Conservation (phyloP, 1,140 invertebrate species). For the Venturia canescens region DNA sequence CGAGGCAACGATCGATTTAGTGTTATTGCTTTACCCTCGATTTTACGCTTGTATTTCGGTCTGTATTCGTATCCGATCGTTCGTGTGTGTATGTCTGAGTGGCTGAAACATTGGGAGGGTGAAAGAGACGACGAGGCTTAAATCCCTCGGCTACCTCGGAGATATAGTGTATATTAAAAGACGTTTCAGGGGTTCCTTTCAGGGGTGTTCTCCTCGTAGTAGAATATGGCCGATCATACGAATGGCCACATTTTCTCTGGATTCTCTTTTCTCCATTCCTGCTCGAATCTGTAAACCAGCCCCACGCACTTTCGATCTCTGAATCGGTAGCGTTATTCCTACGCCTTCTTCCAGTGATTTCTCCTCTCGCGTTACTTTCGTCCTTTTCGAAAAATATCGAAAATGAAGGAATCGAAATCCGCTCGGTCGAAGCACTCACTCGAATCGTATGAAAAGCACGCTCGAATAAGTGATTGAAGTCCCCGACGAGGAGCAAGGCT, state of each 20-base stretch:
- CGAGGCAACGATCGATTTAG: conserved; percentile 48
- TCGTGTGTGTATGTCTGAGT: background rate
- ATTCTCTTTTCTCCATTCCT: conserved; percentile 12
- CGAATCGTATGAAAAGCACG: background rate
- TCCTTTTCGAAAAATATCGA: background rate
- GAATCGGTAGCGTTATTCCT: conserved; percentile 6
- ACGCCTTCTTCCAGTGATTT: background rate
- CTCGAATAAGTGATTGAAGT: background rate
- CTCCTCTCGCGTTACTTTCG: background rate
- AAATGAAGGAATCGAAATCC: background rate
- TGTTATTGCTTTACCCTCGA: conserved; percentile 39
- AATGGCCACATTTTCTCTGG: conserved; percentile 74
- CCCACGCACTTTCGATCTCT: conserved; percentile 54
- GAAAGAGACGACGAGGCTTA: conserved; percentile 52
- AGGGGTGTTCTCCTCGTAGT: conserved; percentile 57
- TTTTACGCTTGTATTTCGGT: background rate
- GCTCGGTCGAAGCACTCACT: background rate
- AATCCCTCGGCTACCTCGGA: conserved; percentile 67
- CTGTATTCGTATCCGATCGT: background rate
- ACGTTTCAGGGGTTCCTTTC: conserved; percentile 69
- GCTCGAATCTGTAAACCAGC: conserved; percentile 53
- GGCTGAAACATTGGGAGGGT: background rate
- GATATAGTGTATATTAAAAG: conserved; percentile 78
- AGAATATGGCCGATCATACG: conserved; percentile 74
- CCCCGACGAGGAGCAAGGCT: background rate